These are phyloP conservation scores for Melanitta fusca DNA, from an alignment of 2,797 vertebrate genomes.

Conservation along the genomic window DNA sequence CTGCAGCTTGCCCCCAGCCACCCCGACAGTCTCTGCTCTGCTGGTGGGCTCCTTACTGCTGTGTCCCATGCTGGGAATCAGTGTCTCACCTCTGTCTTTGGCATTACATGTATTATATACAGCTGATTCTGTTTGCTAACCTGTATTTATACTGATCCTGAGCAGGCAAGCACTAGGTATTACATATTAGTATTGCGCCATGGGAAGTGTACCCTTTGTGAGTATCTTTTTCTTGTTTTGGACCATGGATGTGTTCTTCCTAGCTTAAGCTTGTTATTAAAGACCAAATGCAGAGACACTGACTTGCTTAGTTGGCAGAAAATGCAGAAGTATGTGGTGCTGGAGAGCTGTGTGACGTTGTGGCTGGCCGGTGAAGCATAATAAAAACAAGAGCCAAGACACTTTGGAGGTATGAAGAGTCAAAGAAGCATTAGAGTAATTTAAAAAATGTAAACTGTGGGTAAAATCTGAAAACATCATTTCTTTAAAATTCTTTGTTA, in stretches of 20 bases:
- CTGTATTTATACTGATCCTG: neutral
- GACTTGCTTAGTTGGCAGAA: neutral
- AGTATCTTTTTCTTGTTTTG: neutral
- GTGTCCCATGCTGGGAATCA: neutral
- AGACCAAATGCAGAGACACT: neutral
- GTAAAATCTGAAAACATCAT: neutral
- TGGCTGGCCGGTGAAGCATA: neutral
- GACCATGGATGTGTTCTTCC: neutral
- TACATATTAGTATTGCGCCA: neutral
- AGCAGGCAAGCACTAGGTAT: neutral
- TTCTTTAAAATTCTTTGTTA: neutral
- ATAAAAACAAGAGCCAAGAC: neutral
- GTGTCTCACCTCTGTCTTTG: neutral
- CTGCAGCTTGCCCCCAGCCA: no score
- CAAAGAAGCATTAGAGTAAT: constrained; percentile 4
- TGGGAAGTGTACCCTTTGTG: neutral
- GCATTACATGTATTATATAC: neutral
- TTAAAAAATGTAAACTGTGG: neutral
- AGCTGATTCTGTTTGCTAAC: neutral
- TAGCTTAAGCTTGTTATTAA: neutral
- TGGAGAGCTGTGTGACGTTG: neutral
- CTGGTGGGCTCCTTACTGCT: rapidly evolving
- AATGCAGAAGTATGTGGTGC: neutral
- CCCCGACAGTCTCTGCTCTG: neutral
- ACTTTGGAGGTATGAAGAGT: neutral